A percentile compares a stretch with the other conserved stretches of the same genome.
These are phyloP conservation scores for Lysandra bellargus DNA, from an alignment of 2,888 invertebrate species.

Conservation along the genomic window DNA sequence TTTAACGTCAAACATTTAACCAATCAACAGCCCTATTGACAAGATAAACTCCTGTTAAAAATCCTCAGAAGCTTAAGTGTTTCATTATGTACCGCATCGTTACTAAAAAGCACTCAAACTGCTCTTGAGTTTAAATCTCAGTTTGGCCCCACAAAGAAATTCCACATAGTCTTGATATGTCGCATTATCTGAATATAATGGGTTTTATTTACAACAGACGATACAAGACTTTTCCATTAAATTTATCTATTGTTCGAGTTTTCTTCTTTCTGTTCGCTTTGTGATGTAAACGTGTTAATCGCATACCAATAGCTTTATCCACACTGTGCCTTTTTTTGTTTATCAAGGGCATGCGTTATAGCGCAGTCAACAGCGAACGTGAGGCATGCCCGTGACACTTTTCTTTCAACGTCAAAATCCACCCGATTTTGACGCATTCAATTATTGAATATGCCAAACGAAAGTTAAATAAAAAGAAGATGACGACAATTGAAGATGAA, in stretches of 20 bases:
- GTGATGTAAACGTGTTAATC: not conserved
- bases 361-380: too few species aligned
- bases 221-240: slow-evolving; percentile 23
- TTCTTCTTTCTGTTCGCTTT: not conserved
- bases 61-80: not conserved
- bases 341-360: too few species aligned
- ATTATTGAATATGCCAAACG: too few species aligned
- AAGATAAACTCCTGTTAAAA: not conserved
- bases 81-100: not conserved
- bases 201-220: not conserved
- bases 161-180: slow-evolving; percentile 10
- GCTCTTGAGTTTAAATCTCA: not conserved
- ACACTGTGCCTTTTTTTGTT: too few species aligned
- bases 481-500: too few species aligned
- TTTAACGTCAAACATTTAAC: not conserved
- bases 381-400: too few species aligned
- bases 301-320: not conserved
- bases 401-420: too few species aligned
- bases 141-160: not conserved
- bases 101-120: not conserved
- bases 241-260: not conserved
- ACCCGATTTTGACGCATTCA: too few species aligned
- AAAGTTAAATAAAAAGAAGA: too few species aligned
- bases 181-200: slow-evolving; percentile 10
- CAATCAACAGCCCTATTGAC: not conserved